Evolutionary conservation across 1,140 invertebrate genomes (phyloP), one percentile per base, ranked within the genome.

Genomic region (Drosophila azteca): DNA sequence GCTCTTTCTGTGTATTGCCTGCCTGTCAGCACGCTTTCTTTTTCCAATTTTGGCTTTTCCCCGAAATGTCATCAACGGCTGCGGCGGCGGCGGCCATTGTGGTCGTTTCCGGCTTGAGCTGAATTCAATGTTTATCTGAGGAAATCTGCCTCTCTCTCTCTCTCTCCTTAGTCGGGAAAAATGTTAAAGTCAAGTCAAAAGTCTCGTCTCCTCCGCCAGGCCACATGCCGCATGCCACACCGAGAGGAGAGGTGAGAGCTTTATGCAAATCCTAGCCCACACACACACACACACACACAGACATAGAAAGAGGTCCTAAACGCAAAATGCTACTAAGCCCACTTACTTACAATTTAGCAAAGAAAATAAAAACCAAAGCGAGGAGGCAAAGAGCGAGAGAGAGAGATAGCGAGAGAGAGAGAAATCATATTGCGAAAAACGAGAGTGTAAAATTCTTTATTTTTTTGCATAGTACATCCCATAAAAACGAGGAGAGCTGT

Each of bases 271-370:
- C 83, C 83, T 64, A 46, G 58, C 44, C 44, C 41, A 71, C 9
- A 50, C 17, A 46, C 11, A 50, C 31, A 24, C 24, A 24, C 24
- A 24, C 44, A 48, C 41, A 71, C 9, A 53, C 17, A 46, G 8
- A 50, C 31, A 53, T 41, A 48, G 15, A 58, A 41, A 57, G 65
- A 51, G 35, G 61, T 46, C 62, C 83, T 87, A 88, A 88, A 87
- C 64, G 75, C 79, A 55, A 85, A 85, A 88, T 87, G 83, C 83
- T 83, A 87, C 83, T 87, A 88, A 87, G 83, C 83, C 83, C 83
- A 87, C 83, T 87, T 87, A 87, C 83, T 87, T 87, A 87, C 83
- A 88, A 88, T 87, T 87, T 87, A 88, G 83, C 83, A 59, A 72
- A 65, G 57, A 59, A 60, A 60, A 82, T 72, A 85, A 85, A 63